A percentile compares a stretch with the other conserved stretches of the same genome.
phyloP scores from a whole-genome alignment of 2,113 vertebrate species.

The Lota lota region DNA sequence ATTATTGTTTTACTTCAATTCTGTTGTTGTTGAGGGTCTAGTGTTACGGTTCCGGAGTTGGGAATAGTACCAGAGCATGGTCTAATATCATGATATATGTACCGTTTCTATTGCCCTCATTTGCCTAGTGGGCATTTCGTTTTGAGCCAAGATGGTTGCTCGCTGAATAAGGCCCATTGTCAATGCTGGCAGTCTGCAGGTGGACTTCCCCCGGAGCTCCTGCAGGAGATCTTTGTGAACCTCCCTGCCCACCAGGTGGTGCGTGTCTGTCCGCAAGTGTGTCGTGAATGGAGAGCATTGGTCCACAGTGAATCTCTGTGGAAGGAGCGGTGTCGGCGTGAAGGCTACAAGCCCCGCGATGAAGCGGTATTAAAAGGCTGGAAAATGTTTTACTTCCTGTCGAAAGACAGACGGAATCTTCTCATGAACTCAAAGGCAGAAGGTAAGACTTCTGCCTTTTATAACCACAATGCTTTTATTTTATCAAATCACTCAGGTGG shows the following conservation, averaged over 20 bases:
- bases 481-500: neutral
- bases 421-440: slow-evolving; percentile 67
- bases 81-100: too few relatives aligned
- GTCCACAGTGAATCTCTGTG: slow-evolving; percentile 68
- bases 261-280: slow-evolving; percentile 58
- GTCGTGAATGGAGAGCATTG: slow-evolving; percentile 62
- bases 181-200: neutral
- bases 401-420: slow-evolving; percentile 64
- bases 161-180: too few relatives aligned
- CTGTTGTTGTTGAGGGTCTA: too few relatives aligned
- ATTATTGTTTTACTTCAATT: too few relatives aligned
- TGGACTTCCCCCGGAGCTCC: slow-evolving; percentile 48
- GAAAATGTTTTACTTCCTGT: slow-evolving; percentile 63
- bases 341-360: slow-evolving; percentile 35
- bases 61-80: too few relatives aligned
- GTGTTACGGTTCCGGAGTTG: too few relatives aligned
- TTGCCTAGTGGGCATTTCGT: too few relatives aligned
- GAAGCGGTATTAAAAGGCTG: slow-evolving; percentile 44
- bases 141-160: too few relatives aligned
- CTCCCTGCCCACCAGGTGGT: slow-evolving; percentile 60
- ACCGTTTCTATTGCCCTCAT: too few relatives aligned
- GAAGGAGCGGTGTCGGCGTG: slow-evolving; percentile 64
- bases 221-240: slow-evolving; percentile 69
- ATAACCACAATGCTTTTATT: neutral
- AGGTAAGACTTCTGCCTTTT: slow-evolving; percentile 37